Evolutionary conservation across 1,140 invertebrate genomes (phyloP), one percentile per base, ranked within the genome.

Genomic region (Zaprionus kolodkinae): DNA sequence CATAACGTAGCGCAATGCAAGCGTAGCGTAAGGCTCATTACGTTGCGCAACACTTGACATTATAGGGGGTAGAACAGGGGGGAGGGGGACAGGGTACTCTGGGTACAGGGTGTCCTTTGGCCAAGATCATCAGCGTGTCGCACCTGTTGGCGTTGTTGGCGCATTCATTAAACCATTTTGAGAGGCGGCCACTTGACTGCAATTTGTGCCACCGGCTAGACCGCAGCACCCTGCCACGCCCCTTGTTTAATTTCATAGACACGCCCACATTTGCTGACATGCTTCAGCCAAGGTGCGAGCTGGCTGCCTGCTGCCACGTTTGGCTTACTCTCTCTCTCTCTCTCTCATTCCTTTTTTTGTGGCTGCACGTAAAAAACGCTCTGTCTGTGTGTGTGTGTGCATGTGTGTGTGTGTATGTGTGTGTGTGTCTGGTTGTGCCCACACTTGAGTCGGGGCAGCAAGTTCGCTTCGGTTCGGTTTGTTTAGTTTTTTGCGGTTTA

Each of bases 401-500:
- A 5, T 13, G 38, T 67, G 76, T 74, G 71, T 79, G 71, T 78
- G 75, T 72, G 1, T 64, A 78, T 11, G 11, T 43, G 40, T 43
- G 69, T 50, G 15, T 17, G 45, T 50, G 3, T 67, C 72, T 75
- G 72, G 76, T 81, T 82, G 72, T 76, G 68, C 83, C 76, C 72
- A 82, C 76, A 87, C 83, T 83, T 86, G 83, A 88, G 72, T 76
- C 66, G 21, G 57, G 36, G 30, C 40, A 21, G 27, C 40, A 62
- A 43, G 40, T 12, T 35, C 52, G 60, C 71, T 59, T 74, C 52
- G 60, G 68, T 59, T 74, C 73, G 72, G 77, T 88, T 88, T 89
- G 85, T 78, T 89, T 88, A 80, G 85, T 88, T 87, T 78, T 81
- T 82, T 78, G 73, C 40, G 64, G 73, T 77, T 45, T 80, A 66